Percentiles rank a stretch among this genome's conserved stretches.
These are phyloP conservation scores for Hecatera dysodea DNA, from an alignment of 2,888 invertebrate genomes.

Conservation along the genomic window DNA sequence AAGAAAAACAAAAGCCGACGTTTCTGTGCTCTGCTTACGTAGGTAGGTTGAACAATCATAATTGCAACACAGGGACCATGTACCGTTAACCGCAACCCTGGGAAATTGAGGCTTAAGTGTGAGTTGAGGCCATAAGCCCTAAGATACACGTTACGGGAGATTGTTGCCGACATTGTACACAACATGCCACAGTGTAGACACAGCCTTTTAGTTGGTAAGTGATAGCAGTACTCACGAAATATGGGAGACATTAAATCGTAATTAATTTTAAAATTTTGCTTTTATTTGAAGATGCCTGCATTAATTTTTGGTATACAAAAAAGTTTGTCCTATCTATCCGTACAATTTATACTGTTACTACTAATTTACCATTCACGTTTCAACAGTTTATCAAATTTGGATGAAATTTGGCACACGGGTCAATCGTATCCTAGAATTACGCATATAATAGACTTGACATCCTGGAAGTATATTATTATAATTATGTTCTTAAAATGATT, in stretches of 20 bases:
- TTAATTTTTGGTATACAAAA: no score
- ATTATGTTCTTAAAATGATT: no score
- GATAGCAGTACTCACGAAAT: not conserved
- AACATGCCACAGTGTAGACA: constrained; percentile 22
- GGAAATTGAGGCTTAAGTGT: constrained; percentile 54
- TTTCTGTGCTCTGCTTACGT: not conserved
- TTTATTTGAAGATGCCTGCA: not conserved
- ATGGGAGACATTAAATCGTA: not conserved
- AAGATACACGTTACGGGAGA: constrained; percentile 47
- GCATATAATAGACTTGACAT: no score
- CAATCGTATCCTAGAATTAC: no score
- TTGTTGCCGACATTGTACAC: constrained; percentile 33
- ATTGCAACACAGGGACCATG: constrained; percentile 32
- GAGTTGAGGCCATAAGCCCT: constrained; percentile 52
- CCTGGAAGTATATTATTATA: no score
- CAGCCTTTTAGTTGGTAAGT: constrained; percentile 9
- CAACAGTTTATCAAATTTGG: no score
- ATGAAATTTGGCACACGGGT: no score
- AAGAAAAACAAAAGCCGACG: constrained; percentile 9
- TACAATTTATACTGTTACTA: no score
- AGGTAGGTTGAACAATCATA: constrained; percentile 38
- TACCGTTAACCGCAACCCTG: constrained; percentile 43
- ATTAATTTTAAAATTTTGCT: not conserved
- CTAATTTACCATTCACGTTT: no score
- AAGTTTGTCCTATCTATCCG: no score